phyloP scores from a whole-genome alignment of 2,797 vertebrate genomes.

The Orestias chungarensis region DNA sequence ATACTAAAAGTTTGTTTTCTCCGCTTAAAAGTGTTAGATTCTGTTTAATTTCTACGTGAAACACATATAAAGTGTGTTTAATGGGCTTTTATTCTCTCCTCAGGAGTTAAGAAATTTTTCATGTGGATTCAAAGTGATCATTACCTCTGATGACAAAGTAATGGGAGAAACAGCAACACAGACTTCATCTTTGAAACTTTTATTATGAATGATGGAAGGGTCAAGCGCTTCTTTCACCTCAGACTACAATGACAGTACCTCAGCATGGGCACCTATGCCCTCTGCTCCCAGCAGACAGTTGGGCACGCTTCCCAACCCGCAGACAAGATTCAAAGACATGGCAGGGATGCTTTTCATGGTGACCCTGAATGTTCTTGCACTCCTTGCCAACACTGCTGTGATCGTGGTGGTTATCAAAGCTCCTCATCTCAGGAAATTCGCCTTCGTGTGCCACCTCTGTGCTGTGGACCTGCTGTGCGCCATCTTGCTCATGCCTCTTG shows the following conservation, averaged over 20 bases:
- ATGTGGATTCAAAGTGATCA: conserved; percentile 35
- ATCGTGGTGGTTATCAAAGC: conserved; percentile 87
- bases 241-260: conserved; percentile 66
- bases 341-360: conserved; percentile 86
- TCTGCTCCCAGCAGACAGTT: conserved; percentile 73
- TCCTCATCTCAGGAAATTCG: conserved; percentile 87
- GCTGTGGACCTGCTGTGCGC: conserved; percentile 90
- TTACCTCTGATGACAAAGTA: conserved; percentile 13
- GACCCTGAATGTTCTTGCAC: conserved; percentile 83
- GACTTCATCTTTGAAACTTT: conserved; percentile 27
- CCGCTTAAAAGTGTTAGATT: not conserved
- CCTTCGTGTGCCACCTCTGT: conserved; percentile 92
- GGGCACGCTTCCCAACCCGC: conserved; percentile 63
- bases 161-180: conserved; percentile 49
- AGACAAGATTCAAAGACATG: conserved; percentile 76
- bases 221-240: conserved; percentile 40
- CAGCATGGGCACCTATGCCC: conserved; percentile 47
- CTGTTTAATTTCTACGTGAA: not conserved
- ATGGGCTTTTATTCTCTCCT: conserved; percentile 21
- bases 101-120: conserved; percentile 45
- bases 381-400: conserved; percentile 87
- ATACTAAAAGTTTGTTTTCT: not conserved
- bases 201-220: conserved; percentile 73
- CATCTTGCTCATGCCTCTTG: conserved; percentile 90
- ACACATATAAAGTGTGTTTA: conserved; percentile 1